A percentile compares a stretch with the other conserved stretches of the same genome.
Evolutionary conservation across 2,797 vertebrate genomes (phyloP).

Genomic region (Tapirus indicus): DNA sequence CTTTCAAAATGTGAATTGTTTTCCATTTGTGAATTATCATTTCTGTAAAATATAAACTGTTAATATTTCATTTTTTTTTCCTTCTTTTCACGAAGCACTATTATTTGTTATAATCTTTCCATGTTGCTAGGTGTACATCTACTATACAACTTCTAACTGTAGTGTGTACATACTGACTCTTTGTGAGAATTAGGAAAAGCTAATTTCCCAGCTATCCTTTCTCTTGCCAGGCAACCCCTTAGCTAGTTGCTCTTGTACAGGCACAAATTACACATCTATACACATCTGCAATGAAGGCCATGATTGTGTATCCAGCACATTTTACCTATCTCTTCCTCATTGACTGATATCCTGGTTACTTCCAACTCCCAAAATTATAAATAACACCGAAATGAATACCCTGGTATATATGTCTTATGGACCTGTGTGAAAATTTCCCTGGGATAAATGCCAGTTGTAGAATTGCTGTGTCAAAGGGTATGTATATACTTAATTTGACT

Average conservation of each 20-base stretch:
- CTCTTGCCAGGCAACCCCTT: neutral
- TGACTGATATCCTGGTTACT: neutral
- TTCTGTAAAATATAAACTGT: neutral
- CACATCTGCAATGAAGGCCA: neutral
- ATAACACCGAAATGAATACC: conserved; percentile 36
- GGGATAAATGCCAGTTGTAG: conserved; percentile 67
- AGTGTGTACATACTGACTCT: neutral
- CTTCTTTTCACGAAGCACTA: neutral
- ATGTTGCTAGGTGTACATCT: neutral
- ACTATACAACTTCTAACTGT: neutral
- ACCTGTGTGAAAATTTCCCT: conserved; percentile 58
- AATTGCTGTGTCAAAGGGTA: conserved; percentile 70
- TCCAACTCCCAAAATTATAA: conserved; percentile 8
- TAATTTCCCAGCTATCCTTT: neutral
- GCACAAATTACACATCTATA: neutral
- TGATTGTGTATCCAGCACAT: neutral
- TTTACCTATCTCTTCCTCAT: neutral
- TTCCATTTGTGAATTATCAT: neutral
- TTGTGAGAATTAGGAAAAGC: neutral
- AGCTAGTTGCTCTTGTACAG: neutral
- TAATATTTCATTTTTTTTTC: neutral
- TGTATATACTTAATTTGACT: conserved; percentile 76
- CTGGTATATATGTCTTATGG: conserved; percentile 42
- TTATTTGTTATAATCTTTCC: neutral
- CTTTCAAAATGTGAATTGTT: neutral